These are phyloP conservation scores for Lordiphosa andalusiaca DNA, from an alignment of 2,888 invertebrate species.

Conservation along the genomic window DNA sequence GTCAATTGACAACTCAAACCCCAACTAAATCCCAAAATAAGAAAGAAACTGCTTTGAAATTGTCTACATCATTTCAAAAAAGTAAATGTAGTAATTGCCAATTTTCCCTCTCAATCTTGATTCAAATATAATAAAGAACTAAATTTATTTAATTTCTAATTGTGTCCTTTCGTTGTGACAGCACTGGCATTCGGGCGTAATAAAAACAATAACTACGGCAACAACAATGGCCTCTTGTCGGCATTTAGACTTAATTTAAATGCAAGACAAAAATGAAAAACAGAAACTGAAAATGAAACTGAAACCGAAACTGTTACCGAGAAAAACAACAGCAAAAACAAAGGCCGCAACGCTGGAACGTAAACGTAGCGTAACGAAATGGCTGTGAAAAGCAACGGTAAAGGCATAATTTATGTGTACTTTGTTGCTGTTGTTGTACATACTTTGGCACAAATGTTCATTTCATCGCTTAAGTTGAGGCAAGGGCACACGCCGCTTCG, in stretches of 20 bases:
- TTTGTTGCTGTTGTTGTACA: slow-evolving; percentile 42
- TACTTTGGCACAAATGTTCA: slow-evolving; percentile 64
- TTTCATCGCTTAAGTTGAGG: slow-evolving; percentile 69
- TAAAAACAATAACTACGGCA: slow-evolving; percentile 20
- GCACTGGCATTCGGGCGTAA: slow-evolving; percentile 36
- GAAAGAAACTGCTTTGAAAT: too few relatives aligned
- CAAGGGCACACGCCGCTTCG: slow-evolving; percentile 68
- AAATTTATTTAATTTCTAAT: background rate
- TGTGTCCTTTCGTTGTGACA: slow-evolving; percentile 34
- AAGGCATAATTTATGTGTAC: slow-evolving; percentile 68
- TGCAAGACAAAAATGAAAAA: slow-evolving; percentile 45
- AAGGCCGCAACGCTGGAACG: slow-evolving; percentile 36
- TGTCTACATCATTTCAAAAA: too few relatives aligned
- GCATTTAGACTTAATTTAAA: slow-evolving; percentile 71
- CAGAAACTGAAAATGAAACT: slow-evolving; percentile 18
- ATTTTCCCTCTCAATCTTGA: too few relatives aligned
- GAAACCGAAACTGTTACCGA: slow-evolving; percentile 1
- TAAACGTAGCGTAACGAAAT: slow-evolving; percentile 70
- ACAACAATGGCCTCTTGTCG: slow-evolving; percentile 50
- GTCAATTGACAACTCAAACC: too few relatives aligned
- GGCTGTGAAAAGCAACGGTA: slow-evolving; percentile 49
- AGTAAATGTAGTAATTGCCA: too few relatives aligned
- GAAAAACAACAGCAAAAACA: slow-evolving; percentile 33
- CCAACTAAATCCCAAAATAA: too few relatives aligned
- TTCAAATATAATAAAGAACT: slow-evolving; percentile 16